A percentile compares a stretch with the other conserved stretches of the same genome.
phyloP scores from a whole-genome alignment of 1,140 invertebrate genomes.

The Patella vulgata region DNA sequence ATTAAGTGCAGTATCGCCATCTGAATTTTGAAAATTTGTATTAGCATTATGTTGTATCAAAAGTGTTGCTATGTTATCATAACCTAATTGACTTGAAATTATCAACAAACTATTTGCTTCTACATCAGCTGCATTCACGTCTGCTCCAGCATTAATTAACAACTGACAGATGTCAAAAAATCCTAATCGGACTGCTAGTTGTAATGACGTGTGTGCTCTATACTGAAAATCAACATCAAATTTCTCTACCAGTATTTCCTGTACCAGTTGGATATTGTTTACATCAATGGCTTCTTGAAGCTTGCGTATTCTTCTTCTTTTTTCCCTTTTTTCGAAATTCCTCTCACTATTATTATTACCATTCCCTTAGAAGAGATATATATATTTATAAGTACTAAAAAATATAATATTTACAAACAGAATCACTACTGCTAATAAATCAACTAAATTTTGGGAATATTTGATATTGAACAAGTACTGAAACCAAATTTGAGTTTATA shows the following conservation, averaged over 20 bases:
- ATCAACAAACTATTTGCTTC: constrained; percentile 59
- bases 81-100: constrained; percentile 53
- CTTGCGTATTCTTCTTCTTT: constrained; percentile 49
- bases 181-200: constrained; percentile 57
- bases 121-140: constrained; percentile 57
- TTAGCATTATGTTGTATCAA: constrained; percentile 55
- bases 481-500: too few relatives aligned
- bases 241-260: constrained; percentile 38
- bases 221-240: constrained; percentile 66
- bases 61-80: constrained; percentile 43
- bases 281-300: constrained; percentile 57
- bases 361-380: constrained; percentile 3
- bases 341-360: constrained; percentile 27
- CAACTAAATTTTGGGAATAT: too few relatives aligned
- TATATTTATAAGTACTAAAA: not conserved
- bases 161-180: constrained; percentile 52
- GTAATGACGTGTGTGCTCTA: constrained; percentile 56
- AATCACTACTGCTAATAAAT: too few relatives aligned
- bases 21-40: constrained; percentile 54
- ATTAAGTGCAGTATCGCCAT: constrained; percentile 50
- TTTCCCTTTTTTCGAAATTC: constrained; percentile 53
- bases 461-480: too few relatives aligned
- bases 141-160: constrained; percentile 55
- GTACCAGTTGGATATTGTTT: constrained; percentile 42
- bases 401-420: too few relatives aligned